phyloP scores from a whole-genome alignment of 2,113 vertebrate species.

The Sebastes fasciatus region DNA sequence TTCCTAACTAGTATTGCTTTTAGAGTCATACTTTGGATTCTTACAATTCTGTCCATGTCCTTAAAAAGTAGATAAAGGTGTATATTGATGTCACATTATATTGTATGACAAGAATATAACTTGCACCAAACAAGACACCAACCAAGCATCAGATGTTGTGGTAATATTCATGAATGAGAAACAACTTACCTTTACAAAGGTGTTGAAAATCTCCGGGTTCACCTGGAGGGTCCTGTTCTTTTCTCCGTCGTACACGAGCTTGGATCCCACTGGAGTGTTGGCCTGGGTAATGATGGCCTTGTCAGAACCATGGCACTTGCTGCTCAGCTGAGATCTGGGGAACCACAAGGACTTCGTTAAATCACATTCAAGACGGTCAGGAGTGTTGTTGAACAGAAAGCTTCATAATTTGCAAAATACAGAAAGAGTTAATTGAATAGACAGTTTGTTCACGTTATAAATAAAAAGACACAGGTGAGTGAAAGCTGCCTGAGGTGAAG shows the following conservation, averaged over 20 bases:
- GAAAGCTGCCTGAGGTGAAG: background rate
- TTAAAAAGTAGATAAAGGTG: too few species aligned
- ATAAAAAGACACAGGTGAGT: background rate
- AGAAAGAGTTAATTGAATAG: background rate
- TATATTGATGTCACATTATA: too few species aligned
- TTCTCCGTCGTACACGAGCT: constrained; percentile 80
- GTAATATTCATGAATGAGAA: background rate
- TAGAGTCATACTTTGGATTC: too few species aligned
- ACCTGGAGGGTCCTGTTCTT: constrained; percentile 73
- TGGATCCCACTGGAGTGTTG: too few species aligned
- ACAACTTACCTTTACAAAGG: constrained; percentile 76
- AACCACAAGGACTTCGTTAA: constrained; percentile 10
- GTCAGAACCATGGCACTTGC: constrained; percentile 71
- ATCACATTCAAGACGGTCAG: background rate
- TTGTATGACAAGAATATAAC: too few species aligned
- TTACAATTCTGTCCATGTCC: too few species aligned
- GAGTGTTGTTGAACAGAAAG: background rate
- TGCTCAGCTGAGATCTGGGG: constrained; percentile 71
- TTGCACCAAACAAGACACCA: too few species aligned
- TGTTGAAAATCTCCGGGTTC: constrained; percentile 73
- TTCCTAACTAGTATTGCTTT: too few species aligned
- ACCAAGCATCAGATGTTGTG: background rate
- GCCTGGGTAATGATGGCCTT: constrained; percentile 80
- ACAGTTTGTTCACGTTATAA: background rate
- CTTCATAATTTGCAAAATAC: background rate